A percentile compares a stretch with the other conserved stretches of the same genome.
Conservation (phyloP, 2,888 invertebrate genomes). For the Anthophora plumipes region DNA sequence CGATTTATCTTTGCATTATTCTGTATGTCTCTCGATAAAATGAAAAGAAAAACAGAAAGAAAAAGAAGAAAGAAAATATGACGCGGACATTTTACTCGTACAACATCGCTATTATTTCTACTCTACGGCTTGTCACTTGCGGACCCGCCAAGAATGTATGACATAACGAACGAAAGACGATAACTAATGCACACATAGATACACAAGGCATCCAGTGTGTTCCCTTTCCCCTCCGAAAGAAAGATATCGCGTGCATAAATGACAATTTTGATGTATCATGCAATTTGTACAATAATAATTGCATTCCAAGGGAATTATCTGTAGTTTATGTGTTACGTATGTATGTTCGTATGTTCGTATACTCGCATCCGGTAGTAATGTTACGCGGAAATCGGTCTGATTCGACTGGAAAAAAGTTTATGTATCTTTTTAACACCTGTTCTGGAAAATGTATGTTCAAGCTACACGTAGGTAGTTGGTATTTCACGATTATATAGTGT, state of each 20-base stretch:
- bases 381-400: background rate
- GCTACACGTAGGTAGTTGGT: too few relatives aligned
- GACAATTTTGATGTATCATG: background rate
- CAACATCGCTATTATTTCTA: constrained; percentile 16
- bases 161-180: constrained; percentile 18
- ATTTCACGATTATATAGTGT: too few relatives aligned
- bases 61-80: too few relatives aligned
- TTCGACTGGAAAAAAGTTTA: background rate
- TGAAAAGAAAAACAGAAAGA: background rate
- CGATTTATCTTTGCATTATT: constrained; percentile 57
- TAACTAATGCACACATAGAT: background rate
- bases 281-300: background rate
- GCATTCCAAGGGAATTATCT: background rate
- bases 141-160: background rate
- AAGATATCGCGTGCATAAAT: background rate
- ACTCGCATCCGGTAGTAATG: background rate
- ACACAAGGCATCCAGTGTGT: background rate
- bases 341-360: too few relatives aligned
- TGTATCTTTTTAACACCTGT: background rate
- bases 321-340: background rate
- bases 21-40: constrained; percentile 3
- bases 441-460: background rate
- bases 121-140: background rate
- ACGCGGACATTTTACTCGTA: constrained; percentile 19
- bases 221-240: background rate